phyloP scores from a whole-genome alignment of 2,888 invertebrate genomes.

The Morpho helenor region DNA sequence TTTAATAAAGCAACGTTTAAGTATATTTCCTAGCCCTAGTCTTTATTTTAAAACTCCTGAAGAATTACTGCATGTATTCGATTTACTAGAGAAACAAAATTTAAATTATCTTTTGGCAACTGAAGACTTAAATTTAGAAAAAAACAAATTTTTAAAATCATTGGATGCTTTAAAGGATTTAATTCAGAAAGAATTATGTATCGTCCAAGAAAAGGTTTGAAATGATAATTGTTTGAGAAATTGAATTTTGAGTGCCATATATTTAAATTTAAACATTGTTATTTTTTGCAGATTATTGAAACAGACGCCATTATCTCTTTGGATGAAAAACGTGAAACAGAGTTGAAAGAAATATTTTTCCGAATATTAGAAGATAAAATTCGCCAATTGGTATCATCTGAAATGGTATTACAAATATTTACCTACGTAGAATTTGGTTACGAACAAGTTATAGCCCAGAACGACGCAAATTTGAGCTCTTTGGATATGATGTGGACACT shows the following conservation, averaged over 20 bases:
- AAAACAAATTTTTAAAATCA: slow-evolving; percentile 59
- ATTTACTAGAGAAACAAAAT: slow-evolving; percentile 63
- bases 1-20: slow-evolving; percentile 42
- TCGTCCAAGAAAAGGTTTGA: slow-evolving; percentile 55
- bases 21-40: slow-evolving; percentile 46
- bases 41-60: slow-evolving; percentile 61
- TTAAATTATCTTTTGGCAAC: slow-evolving; percentile 66
- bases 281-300: slow-evolving; percentile 48
- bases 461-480: slow-evolving; percentile 79
- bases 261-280: neutral
- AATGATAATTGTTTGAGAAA: no score
- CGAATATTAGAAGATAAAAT: slow-evolving; percentile 65
- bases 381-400: slow-evolving; percentile 76
- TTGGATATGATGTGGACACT: slow-evolving; percentile 81
- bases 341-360: slow-evolving; percentile 59
- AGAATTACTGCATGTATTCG: slow-evolving; percentile 54
- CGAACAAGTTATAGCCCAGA: slow-evolving; percentile 79
- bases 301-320: slow-evolving; percentile 48
- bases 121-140: slow-evolving; percentile 59
- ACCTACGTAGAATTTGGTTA: slow-evolving; percentile 84
- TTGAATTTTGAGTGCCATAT: no score
- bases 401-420: slow-evolving; percentile 78
- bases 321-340: slow-evolving; percentile 52
- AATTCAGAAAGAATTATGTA: slow-evolving; percentile 49
- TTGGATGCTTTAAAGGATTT: slow-evolving; percentile 45